Conservation (phyloP, 2,888 invertebrate genomes). For the Tachina grossa region DNA sequence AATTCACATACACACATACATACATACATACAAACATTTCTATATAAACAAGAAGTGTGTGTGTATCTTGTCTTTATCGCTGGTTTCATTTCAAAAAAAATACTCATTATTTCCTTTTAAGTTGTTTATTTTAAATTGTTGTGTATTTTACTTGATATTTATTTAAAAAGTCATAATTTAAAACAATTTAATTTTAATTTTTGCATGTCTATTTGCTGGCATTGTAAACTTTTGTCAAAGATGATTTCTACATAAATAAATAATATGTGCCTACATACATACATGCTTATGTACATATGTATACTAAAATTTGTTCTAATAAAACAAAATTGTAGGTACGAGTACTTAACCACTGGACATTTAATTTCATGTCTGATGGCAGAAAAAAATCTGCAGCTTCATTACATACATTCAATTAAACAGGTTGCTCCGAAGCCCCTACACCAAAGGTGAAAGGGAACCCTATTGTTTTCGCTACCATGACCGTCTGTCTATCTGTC, state of each 20-base stretch:
- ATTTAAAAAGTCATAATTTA: conserved; percentile 54
- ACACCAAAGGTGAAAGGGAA: too few relatives aligned
- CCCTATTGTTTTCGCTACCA: too few relatives aligned
- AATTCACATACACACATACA: background rate
- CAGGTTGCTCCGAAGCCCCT: too few relatives aligned
- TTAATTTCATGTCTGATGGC: too few relatives aligned
- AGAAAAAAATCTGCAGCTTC: too few relatives aligned
- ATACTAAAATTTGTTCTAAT: too few relatives aligned
- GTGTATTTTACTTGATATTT: conserved; percentile 40
- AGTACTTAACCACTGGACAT: too few relatives aligned
- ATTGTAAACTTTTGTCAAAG: background rate
- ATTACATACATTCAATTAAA: too few relatives aligned
- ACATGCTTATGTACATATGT: too few relatives aligned
- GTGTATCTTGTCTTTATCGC: conserved; percentile 28
- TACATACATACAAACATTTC: background rate
- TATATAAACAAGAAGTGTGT: background rate
- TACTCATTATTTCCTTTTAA: conserved; percentile 58
- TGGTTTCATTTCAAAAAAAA: conserved; percentile 34
- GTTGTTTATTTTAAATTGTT: conserved; percentile 50
- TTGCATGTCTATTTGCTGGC: background rate
- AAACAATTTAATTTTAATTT: conserved; percentile 13
- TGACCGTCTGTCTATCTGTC: too few relatives aligned
- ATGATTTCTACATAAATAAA: background rate
- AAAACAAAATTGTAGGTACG: too few relatives aligned
- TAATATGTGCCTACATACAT: too few relatives aligned